Evolutionary conservation across 2,888 invertebrate species (phyloP).

Genomic region (Harmothoe impar): DNA sequence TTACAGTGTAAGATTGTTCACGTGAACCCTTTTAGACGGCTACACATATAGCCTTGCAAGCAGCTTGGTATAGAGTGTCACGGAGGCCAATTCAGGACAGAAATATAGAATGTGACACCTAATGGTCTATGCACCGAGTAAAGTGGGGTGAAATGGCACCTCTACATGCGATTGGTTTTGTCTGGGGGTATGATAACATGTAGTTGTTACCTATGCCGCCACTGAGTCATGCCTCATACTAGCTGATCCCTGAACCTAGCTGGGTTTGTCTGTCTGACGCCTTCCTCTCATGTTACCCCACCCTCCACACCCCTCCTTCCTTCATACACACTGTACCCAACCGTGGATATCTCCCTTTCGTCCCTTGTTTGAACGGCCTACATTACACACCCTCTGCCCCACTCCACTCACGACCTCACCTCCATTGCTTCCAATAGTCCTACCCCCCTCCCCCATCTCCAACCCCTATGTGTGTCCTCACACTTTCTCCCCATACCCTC

Average conservation of each 20-base stretch:
- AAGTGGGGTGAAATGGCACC: too few relatives aligned
- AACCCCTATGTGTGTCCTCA: not conserved
- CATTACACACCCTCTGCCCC: conserved; percentile 27
- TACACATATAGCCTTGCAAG: too few relatives aligned
- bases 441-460: not conserved
- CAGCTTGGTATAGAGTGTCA: too few relatives aligned
- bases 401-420: conserved; percentile 13
- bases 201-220: not conserved
- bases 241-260: not conserved
- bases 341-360: not conserved
- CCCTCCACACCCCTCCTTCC: not conserved
- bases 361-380: conserved; percentile 12
- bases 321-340: conserved; percentile 6
- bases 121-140: too few relatives aligned
- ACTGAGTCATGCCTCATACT: not conserved
- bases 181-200: not conserved
- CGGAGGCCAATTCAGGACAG: too few relatives aligned
- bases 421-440: not conserved
- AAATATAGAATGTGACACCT: too few relatives aligned
- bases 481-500: not conserved
- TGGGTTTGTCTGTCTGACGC: not conserved
- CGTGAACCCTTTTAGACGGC: too few relatives aligned
- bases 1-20: too few relatives aligned
- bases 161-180: too few relatives aligned
- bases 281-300: not conserved